A percentile compares a stretch with the other conserved stretches of the same genome.
These are phyloP conservation scores for Zaprionus lineosus DNA, from an alignment of 2,888 invertebrate species.

Conservation along the genomic window DNA sequence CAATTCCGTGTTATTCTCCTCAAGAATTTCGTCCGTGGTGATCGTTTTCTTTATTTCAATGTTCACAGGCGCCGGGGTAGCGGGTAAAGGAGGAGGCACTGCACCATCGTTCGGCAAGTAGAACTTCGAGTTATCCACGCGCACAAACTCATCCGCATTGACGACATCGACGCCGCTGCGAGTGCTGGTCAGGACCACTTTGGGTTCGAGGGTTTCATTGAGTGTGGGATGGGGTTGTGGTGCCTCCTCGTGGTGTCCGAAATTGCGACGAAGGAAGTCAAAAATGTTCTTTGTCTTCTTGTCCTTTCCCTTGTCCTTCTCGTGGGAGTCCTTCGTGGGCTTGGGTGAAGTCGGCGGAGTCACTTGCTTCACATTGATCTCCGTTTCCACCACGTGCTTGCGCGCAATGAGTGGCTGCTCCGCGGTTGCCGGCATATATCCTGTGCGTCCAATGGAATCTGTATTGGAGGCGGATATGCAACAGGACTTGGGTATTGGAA, in stretches of 20 bases:
- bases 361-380: slow-evolving; percentile 80
- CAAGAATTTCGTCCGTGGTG: slow-evolving; percentile 80
- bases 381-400: slow-evolving; percentile 80
- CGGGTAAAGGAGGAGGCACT: slow-evolving; percentile 61
- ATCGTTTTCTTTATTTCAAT: slow-evolving; percentile 81
- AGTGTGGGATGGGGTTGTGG: slow-evolving; percentile 52
- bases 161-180: slow-evolving; percentile 71
- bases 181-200: slow-evolving; percentile 53
- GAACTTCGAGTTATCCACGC: slow-evolving; percentile 81
- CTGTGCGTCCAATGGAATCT: slow-evolving; percentile 70
- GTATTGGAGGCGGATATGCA: slow-evolving; percentile 68
- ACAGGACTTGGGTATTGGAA: slow-evolving; percentile 70
- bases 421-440: slow-evolving; percentile 37
- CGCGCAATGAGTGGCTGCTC: slow-evolving; percentile 77
- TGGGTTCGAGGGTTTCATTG: slow-evolving; percentile 48
- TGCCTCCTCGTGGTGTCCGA: slow-evolving; percentile 74
- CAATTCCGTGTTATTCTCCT: slow-evolving; percentile 75
- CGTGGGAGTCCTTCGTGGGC: background rate
- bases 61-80: slow-evolving; percentile 78
- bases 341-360: slow-evolving; percentile 74
- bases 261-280: slow-evolving; percentile 82
- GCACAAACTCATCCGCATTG: slow-evolving; percentile 65
- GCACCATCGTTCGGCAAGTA: slow-evolving; percentile 72
- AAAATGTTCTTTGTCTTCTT: slow-evolving; percentile 82
- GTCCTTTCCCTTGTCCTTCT: slow-evolving; percentile 41